A percentile compares a stretch with the other conserved stretches of the same genome.
Conservation (phyloP, 2,888 invertebrate genomes). For the Hypomecis punctinalis region DNA sequence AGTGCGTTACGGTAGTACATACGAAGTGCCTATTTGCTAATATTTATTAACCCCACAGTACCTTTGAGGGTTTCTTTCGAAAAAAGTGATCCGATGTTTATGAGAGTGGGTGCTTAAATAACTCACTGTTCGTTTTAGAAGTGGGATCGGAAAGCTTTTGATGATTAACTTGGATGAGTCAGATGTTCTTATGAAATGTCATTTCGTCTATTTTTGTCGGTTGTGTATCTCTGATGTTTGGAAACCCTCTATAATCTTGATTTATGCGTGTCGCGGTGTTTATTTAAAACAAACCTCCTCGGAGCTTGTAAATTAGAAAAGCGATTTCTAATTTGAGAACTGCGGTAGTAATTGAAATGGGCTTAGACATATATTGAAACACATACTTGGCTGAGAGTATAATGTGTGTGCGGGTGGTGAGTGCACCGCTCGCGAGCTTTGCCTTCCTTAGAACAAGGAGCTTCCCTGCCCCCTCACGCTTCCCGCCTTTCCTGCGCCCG, state of each 20-base stretch:
- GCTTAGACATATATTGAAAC: slow-evolving; percentile 65
- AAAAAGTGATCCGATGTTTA: slow-evolving; percentile 64
- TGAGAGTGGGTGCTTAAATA: slow-evolving; percentile 49
- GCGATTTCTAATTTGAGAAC: slow-evolving; percentile 45
- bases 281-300: slow-evolving; percentile 48
- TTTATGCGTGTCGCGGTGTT: slow-evolving; percentile 53
- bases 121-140: slow-evolving; percentile 34
- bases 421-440: slow-evolving; percentile 71
- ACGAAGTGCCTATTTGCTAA: slow-evolving; percentile 81
- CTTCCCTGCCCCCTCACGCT: slow-evolving; percentile 50
- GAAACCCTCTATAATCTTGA: slow-evolving; percentile 63
- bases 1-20: slow-evolving; percentile 77
- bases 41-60: slow-evolving; percentile 74
- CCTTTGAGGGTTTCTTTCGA: slow-evolving; percentile 57
- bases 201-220: slow-evolving; percentile 52
- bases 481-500: slow-evolving; percentile 52
- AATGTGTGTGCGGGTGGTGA: slow-evolving; percentile 64
- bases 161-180: slow-evolving; percentile 33
- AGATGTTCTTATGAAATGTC: slow-evolving; percentile 44
- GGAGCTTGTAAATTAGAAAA: slow-evolving; percentile 38
- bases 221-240: slow-evolving; percentile 56
- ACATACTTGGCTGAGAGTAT: slow-evolving; percentile 68
- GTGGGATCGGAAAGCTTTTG: slow-evolving; percentile 32
- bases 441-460: slow-evolving; percentile 68
- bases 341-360: slow-evolving; percentile 65